A percentile compares a stretch with the other conserved stretches of the same genome.
Evolutionary conservation across 1,140 invertebrate species (phyloP).

Genomic region (Meteorus sp.): DNA sequence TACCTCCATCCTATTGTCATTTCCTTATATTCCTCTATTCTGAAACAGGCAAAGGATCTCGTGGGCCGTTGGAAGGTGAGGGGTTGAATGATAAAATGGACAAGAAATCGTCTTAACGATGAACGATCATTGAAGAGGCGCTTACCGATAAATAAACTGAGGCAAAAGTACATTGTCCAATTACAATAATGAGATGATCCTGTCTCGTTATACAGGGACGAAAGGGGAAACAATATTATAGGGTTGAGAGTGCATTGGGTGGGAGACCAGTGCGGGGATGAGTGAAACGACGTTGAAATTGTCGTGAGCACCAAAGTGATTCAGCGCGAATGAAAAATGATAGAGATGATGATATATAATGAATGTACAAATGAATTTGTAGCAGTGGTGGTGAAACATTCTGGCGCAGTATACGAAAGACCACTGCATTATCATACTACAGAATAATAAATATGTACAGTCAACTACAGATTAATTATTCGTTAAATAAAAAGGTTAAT

Average conservation of each 20-base stretch:
- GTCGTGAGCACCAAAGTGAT: background rate
- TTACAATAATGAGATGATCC: conserved; percentile 54
- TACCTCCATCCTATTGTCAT: background rate
- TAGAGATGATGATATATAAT: conserved; percentile 25
- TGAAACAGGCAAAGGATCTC: no score
- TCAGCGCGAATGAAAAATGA: conserved; percentile 44
- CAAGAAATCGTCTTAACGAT: conserved; percentile 27
- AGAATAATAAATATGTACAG: no score
- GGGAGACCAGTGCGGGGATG: background rate
- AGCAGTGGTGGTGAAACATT: no score
- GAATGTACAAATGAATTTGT: no score
- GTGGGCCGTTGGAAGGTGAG: no score
- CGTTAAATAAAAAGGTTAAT: no score
- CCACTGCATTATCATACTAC: no score
- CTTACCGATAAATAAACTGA: conserved; percentile 37
- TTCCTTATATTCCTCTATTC: background rate
- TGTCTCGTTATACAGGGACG: conserved; percentile 29
- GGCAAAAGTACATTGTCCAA: conserved; percentile 47
- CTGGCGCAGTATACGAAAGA: no score
- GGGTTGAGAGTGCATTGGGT: no score
- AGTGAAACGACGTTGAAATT: background rate
- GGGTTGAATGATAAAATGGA: background rate
- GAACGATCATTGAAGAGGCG: conserved; percentile 19
- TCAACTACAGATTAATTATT: no score
- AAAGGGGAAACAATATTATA: no score